Conservation (phyloP, 2,113 vertebrate species). For the Ornithorhynchus anatinus region DNA sequence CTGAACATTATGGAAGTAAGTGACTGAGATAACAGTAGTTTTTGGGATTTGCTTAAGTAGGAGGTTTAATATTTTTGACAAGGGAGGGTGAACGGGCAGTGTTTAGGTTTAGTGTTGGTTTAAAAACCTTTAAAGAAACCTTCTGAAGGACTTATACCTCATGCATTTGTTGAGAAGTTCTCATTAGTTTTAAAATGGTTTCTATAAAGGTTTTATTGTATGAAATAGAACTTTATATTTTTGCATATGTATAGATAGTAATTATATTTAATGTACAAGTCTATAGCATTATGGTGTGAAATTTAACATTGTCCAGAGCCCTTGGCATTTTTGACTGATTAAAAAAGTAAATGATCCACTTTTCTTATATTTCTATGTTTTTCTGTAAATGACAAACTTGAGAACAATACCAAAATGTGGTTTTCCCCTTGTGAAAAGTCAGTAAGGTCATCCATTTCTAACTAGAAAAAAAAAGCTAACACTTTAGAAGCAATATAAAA, state of each 20-base stretch:
- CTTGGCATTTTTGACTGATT: constrained; percentile 62
- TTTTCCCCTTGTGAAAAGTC: too few species aligned
- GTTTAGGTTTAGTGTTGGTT: constrained; percentile 60
- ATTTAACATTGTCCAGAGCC: constrained; percentile 52
- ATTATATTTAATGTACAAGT: constrained; percentile 69
- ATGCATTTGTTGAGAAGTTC: constrained; percentile 59
- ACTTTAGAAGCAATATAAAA: too few species aligned
- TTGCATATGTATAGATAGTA: constrained; percentile 68
- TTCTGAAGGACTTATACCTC: constrained; percentile 54
- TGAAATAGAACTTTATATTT: constrained; percentile 73
- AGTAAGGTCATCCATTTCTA: too few species aligned
- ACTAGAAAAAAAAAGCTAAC: too few species aligned
- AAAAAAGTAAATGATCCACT: constrained; percentile 56
- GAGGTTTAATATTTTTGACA: constrained; percentile 7
- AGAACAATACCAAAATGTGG: not conserved
- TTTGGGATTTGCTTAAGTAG: constrained; percentile 52
- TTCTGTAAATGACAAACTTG: constrained; percentile 1
- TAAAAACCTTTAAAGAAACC: constrained; percentile 64
- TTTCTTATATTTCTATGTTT: constrained; percentile 41
- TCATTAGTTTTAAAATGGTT: constrained; percentile 66
- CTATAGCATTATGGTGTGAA: constrained; percentile 53
- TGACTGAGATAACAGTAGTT: constrained; percentile 27
- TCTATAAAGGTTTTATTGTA: constrained; percentile 68
- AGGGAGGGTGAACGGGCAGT: constrained; percentile 16
- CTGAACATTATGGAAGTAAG: constrained; percentile 30